phyloP scores from a whole-genome alignment of 1,140 invertebrate species.

The Mylabris phalerata region DNA sequence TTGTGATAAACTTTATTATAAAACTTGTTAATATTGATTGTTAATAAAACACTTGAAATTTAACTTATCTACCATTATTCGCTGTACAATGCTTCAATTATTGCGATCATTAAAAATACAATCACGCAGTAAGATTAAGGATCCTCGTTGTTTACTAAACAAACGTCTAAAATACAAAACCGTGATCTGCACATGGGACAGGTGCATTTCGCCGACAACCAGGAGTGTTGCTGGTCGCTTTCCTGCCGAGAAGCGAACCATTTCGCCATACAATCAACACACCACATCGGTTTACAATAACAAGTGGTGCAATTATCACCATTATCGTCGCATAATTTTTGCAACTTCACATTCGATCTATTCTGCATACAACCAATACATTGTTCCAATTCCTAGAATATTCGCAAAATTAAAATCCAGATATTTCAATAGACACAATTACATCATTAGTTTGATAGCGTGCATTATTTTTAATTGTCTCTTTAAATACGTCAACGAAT shows the following conservation, averaged over 20 bases:
- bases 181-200: conserved; percentile 81
- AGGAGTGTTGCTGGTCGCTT: conserved; percentile 61
- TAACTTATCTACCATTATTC: no score
- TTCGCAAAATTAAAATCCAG: background rate
- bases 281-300: conserved; percentile 84
- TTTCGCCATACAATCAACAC: conserved; percentile 74
- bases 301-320: conserved; percentile 49
- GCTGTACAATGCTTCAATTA: no score
- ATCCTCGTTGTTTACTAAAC: conserved; percentile 18
- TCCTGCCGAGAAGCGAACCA: conserved; percentile 86
- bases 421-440: background rate
- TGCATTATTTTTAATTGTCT: conserved; percentile 66
- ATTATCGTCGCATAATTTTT: conserved; percentile 57
- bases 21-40: no score
- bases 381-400: conserved; percentile 62
- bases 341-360: conserved; percentile 71
- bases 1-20: no score
- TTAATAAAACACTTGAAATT: no score
- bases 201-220: conserved; percentile 78
- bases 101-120: no score
- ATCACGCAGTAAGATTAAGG: no score
- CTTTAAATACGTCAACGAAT: conserved; percentile 76
- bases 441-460: conserved; percentile 49
- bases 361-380: conserved; percentile 86
- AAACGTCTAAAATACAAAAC: conserved; percentile 84